A percentile compares a stretch with the other conserved stretches of the same genome.
Evolutionary conservation across 2,888 invertebrate species (phyloP).

Genomic region (Pheosia tremula): DNA sequence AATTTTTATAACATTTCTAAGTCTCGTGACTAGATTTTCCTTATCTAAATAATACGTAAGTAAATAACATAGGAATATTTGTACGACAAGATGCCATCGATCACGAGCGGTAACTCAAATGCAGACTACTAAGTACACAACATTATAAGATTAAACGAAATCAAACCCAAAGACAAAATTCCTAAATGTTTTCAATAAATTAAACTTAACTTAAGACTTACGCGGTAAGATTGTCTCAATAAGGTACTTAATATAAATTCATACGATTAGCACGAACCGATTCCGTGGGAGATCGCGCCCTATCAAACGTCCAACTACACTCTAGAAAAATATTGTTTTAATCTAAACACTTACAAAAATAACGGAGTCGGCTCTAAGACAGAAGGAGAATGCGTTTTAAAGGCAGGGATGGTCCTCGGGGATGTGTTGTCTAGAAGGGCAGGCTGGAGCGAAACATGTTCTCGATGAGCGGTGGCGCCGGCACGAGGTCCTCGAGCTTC

Average conservation of each 20-base stretch:
- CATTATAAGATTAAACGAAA: slow-evolving; percentile 74
- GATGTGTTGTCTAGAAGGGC: slow-evolving; percentile 89
- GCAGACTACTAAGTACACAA: slow-evolving; percentile 81
- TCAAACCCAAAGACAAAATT: slow-evolving; percentile 73
- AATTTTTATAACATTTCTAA: slow-evolving; percentile 78
- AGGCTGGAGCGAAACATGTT: slow-evolving; percentile 98
- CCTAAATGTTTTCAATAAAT: slow-evolving; percentile 75
- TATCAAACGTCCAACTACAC: slow-evolving; percentile 70
- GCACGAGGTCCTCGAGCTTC: slow-evolving; percentile 95
- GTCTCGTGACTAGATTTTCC: slow-evolving; percentile 84
- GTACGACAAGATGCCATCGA: slow-evolving; percentile 84
- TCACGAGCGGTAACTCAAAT: slow-evolving; percentile 85
- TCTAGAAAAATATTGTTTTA: slow-evolving; percentile 79
- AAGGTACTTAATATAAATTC: slow-evolving; percentile 52
- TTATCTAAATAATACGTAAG: slow-evolving; percentile 80
- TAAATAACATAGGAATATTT: slow-evolving; percentile 85
- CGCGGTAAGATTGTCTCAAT: slow-evolving; percentile 63
- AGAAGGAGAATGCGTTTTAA: slow-evolving; percentile 65
- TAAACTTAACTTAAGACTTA: slow-evolving; percentile 72
- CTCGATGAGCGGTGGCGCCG: slow-evolving; percentile 96
- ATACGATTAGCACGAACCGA: slow-evolving; percentile 72
- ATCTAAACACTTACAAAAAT: slow-evolving; percentile 80
- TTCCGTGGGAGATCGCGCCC: slow-evolving; percentile 80
- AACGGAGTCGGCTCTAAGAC: slow-evolving; percentile 77
- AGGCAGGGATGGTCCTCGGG: slow-evolving; percentile 79